phyloP scores from a whole-genome alignment of 2,797 vertebrate species.

The Enteromius argenteus region DNA sequence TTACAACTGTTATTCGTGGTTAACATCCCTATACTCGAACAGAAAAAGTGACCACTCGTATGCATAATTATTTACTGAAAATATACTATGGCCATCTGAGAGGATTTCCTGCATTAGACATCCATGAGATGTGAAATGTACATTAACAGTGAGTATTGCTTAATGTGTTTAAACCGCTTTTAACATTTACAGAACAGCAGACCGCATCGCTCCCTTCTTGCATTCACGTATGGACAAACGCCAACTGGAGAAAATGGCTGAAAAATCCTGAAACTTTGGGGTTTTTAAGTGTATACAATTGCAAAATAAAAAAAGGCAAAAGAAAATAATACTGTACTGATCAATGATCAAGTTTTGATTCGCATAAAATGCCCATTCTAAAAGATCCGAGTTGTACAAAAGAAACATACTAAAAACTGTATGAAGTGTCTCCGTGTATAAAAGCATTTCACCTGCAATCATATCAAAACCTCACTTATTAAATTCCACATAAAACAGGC shows the following conservation, averaged over 20 bases:
- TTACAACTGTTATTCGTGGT: background rate
- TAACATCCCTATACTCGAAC: slow-evolving; percentile 2
- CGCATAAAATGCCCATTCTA: slow-evolving; percentile 21
- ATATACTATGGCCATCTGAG: slow-evolving; percentile 14
- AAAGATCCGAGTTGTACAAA: slow-evolving; percentile 33
- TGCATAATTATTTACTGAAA: slow-evolving; percentile 38
- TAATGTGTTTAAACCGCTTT: slow-evolving; percentile 48
- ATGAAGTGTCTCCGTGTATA: slow-evolving; percentile 37
- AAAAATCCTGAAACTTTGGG: background rate
- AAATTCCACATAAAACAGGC: slow-evolving; percentile 19
- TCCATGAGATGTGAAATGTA: slow-evolving; percentile 32
- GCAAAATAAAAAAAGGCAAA: background rate
- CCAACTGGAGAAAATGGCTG: slow-evolving; percentile 25
- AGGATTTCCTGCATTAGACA: slow-evolving; percentile 38
- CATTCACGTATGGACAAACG: slow-evolving; percentile 3
- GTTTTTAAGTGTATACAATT: slow-evolving; percentile 37
- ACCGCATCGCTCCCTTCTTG: background rate
- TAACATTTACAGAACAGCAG: slow-evolving; percentile 38
- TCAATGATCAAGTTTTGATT: slow-evolving; percentile 46
- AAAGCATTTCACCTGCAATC: slow-evolving; percentile 36
- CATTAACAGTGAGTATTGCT: slow-evolving; percentile 64
- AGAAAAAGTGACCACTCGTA: slow-evolving; percentile 3
- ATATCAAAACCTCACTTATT: slow-evolving; percentile 50
- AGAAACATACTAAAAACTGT: slow-evolving; percentile 48
- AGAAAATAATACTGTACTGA: slow-evolving; percentile 40